Evolutionary conservation across 2,888 invertebrate genomes (phyloP).

Genomic region (Melipona bicolor): DNA sequence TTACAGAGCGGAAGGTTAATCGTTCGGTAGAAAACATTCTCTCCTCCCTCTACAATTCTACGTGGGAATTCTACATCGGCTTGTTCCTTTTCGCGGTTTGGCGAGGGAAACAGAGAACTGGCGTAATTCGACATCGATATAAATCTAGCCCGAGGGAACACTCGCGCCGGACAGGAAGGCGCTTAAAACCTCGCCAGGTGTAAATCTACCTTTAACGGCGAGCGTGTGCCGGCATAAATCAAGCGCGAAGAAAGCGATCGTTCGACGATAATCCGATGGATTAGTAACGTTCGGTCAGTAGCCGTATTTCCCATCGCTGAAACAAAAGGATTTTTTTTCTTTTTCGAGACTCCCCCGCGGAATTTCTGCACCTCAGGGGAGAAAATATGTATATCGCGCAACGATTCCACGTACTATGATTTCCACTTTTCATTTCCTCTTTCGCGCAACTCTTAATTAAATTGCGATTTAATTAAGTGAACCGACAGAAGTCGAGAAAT

Average conservation of each 20-base stretch:
- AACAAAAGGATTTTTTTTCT: constrained; percentile 32
- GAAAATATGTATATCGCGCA: not conserved
- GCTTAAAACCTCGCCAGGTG: constrained; percentile 66
- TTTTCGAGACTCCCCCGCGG: not conserved
- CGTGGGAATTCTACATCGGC: not conserved
- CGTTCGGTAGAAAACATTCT: not conserved
- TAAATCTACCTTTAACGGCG: constrained; percentile 70
- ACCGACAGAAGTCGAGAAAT: not conserved
- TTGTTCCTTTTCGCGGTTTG: not conserved
- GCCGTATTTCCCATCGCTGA: constrained; percentile 38
- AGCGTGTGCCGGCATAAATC: constrained; percentile 68
- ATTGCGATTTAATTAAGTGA: not conserved
- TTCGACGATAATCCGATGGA: constrained; percentile 72
- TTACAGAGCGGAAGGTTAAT: not conserved
- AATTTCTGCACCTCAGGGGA: not conserved
- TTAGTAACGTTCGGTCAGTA: constrained; percentile 70
- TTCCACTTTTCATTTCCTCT: not conserved
- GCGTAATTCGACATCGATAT: constrained; percentile 30
- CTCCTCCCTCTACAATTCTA: not conserved
- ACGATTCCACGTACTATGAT: not conserved
- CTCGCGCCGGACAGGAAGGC: not conserved
- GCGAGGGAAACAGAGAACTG: constrained; percentile 1
- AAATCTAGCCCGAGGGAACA: constrained; percentile 22
- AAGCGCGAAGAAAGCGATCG: constrained; percentile 73
- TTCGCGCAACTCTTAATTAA: constrained; percentile 8